Percentiles rank a stretch among this genome's conserved stretches.
These are phyloP conservation scores for Metacarcinus magister DNA, from an alignment of 2,888 invertebrate species.

Conservation along the genomic window DNA sequence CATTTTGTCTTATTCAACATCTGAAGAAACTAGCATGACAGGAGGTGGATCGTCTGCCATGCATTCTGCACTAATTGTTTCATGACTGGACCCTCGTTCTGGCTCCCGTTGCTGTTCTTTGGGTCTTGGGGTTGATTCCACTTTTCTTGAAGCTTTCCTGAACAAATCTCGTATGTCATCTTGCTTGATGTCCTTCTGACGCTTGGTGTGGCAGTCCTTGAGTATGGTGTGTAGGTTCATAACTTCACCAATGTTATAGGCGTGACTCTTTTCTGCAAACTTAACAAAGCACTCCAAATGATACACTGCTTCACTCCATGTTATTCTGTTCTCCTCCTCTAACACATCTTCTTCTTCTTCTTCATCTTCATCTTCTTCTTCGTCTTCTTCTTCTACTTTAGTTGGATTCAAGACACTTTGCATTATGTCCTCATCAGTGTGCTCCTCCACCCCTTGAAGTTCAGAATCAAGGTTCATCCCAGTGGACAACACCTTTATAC, in stretches of 20 bases:
- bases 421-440: too few species aligned
- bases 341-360: too few species aligned
- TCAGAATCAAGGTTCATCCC: too few species aligned
- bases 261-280: neutral
- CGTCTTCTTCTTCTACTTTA: too few species aligned
- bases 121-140: neutral
- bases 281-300: neutral
- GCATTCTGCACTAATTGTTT: neutral
- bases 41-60: constrained; percentile 28
- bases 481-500: too few species aligned
- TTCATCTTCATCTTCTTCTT: too few species aligned
- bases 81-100: neutral
- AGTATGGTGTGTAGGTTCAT: neutral
- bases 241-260: neutral
- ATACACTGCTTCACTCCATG: constrained; percentile 1
- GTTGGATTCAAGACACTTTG: too few species aligned
- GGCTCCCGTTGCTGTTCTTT: neutral
- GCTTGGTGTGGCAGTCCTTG: neutral
- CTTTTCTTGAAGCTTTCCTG: neutral
- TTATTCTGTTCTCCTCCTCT: neutral
- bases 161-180: neutral
- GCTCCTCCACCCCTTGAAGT: too few species aligned
- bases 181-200: neutral
- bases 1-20: neutral
- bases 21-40: constrained; percentile 5